Percentiles rank a stretch among this genome's conserved stretches.
Conservation (phyloP, 2,888 invertebrate species). For the Merodon equestris region DNA sequence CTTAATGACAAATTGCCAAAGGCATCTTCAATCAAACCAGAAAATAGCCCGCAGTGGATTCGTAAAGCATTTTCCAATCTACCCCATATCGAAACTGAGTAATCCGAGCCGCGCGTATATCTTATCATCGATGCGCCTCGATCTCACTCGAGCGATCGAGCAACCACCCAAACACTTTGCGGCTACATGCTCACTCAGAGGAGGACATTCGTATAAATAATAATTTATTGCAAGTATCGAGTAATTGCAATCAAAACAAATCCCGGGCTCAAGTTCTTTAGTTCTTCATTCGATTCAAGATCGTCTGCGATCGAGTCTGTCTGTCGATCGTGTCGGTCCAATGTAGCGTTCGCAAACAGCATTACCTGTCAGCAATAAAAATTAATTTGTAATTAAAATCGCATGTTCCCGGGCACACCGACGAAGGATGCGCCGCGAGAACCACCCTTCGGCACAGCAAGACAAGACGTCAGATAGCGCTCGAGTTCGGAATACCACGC, state of each 20-base stretch:
- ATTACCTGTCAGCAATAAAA: conserved; percentile 63
- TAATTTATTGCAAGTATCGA: conserved; percentile 61
- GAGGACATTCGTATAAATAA: conserved; percentile 58
- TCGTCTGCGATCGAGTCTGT: neutral
- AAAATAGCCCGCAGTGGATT: conserved; percentile 3
- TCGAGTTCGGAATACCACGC: conserved; percentile 7
- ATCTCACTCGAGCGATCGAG: neutral
- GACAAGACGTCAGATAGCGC: conserved; percentile 1
- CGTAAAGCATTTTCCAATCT: conserved; percentile 41
- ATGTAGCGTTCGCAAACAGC: conserved; percentile 23
- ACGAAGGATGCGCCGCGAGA: neutral
- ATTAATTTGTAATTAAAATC: conserved; percentile 67
- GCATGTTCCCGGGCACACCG: conserved; percentile 30
- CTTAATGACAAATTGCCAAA: no score
- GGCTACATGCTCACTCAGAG: neutral
- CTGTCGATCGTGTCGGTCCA: no score
- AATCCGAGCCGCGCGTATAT: conserved; percentile 31
- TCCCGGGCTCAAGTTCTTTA: conserved; percentile 32
- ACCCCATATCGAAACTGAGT: conserved; percentile 20
- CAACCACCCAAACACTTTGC: neutral
- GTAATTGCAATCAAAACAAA: conserved; percentile 64
- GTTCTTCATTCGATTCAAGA: conserved; percentile 39
- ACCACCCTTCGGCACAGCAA: neutral
- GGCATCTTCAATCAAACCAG: no score
- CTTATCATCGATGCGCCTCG: conserved; percentile 42